Evolutionary conservation across 2,888 invertebrate species (phyloP).

Genomic region (Platynereis dumerilii): DNA sequence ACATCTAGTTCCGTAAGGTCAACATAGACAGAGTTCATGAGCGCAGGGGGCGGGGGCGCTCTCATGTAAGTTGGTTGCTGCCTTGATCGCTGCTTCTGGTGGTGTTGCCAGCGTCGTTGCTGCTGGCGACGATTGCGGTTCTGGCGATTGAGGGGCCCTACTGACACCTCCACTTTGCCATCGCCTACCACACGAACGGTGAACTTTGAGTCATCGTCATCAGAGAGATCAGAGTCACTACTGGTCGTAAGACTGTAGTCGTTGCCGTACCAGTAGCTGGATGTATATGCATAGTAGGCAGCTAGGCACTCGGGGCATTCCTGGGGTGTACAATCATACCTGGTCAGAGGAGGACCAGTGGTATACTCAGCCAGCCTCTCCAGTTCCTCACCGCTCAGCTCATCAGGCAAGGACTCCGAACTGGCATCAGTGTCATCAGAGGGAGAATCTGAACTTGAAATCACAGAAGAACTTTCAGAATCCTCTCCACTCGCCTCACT

Average conservation of each 20-base stretch:
- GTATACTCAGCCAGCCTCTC: slow-evolving; percentile 53
- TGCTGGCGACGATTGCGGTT: slow-evolving; percentile 7
- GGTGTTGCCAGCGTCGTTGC: background rate
- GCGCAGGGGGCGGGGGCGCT: too few relatives aligned
- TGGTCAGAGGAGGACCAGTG: slow-evolving; percentile 53
- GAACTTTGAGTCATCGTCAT: background rate
- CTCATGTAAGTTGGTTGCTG: slow-evolving; percentile 1
- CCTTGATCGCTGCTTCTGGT: slow-evolving; percentile 3
- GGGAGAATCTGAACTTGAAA: slow-evolving; percentile 39
- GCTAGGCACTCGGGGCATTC: slow-evolving; percentile 54
- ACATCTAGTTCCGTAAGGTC: slow-evolving; percentile 58
- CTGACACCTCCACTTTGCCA: slow-evolving; percentile 25
- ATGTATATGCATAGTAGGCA: slow-evolving; percentile 31
- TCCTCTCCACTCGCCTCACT: slow-evolving; percentile 16
- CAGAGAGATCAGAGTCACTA: slow-evolving; percentile 6
- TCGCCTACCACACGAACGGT: slow-evolving; percentile 16
- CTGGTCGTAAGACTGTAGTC: background rate
- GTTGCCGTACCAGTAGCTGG: slow-evolving; percentile 3
- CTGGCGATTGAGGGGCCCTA: slow-evolving; percentile 36
- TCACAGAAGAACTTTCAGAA: slow-evolving; percentile 19
- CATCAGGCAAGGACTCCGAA: slow-evolving; percentile 15
- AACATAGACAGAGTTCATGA: slow-evolving; percentile 43
- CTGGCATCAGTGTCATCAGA: slow-evolving; percentile 37
- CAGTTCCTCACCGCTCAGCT: slow-evolving; percentile 46
- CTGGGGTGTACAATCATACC: slow-evolving; percentile 52